These are phyloP conservation scores for Eupithecia exiguata DNA, from an alignment of 2,888 invertebrate genomes.

Conservation along the genomic window DNA sequence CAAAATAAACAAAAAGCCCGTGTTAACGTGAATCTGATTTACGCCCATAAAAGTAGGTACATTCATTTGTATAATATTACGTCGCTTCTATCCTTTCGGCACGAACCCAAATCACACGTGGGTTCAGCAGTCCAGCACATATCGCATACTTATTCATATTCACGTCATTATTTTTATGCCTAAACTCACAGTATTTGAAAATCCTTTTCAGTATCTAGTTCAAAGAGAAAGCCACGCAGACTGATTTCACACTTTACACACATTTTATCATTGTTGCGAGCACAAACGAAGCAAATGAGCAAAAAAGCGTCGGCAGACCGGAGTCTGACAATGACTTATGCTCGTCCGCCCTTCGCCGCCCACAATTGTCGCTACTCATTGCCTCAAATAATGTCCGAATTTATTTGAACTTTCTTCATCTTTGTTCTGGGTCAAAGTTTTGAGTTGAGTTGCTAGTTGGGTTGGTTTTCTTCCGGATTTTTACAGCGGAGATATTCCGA, in stretches of 20 bases:
- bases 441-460: neutral
- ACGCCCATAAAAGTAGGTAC: neutral
- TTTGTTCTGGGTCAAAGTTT: conserved; percentile 28
- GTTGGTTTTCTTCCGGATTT: neutral
- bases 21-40: neutral
- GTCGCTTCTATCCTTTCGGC: neutral
- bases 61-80: neutral
- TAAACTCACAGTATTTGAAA: conserved; percentile 3
- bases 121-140: neutral
- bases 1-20: neutral
- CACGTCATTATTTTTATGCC: conserved; percentile 3
- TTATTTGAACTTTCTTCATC: conserved; percentile 51
- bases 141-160: neutral
- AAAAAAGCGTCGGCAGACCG: conserved; percentile 70
- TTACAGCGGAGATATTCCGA: neutral
- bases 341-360: conserved; percentile 68
- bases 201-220: conserved; percentile 21
- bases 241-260: conserved; percentile 40
- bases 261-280: conserved; percentile 65
- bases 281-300: conserved; percentile 62
- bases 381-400: conserved; percentile 63
- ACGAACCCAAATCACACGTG: neutral
- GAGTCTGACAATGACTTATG: conserved; percentile 79
- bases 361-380: conserved; percentile 71
- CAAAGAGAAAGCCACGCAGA: conserved; percentile 20